phyloP scores from a whole-genome alignment of 2,888 invertebrate genomes.

The Stratiomys singularior region DNA sequence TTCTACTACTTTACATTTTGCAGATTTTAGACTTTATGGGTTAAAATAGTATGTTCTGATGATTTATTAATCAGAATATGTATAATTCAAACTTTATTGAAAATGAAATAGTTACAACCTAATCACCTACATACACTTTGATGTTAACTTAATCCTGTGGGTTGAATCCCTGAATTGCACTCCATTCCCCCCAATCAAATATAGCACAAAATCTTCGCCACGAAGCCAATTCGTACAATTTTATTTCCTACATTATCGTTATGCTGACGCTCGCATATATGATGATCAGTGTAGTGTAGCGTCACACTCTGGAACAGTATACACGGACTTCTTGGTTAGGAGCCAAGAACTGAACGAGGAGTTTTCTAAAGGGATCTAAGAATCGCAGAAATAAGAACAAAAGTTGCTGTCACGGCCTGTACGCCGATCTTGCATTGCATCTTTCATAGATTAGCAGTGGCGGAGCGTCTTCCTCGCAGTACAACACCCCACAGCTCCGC shows the following conservation, averaged over 20 bases:
- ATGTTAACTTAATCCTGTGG: too few relatives aligned
- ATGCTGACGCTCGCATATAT: not conserved
- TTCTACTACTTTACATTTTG: too few relatives aligned
- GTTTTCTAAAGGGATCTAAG: conserved; percentile 14
- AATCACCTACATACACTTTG: too few relatives aligned
- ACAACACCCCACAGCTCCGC: too few relatives aligned
- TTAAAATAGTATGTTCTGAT: too few relatives aligned
- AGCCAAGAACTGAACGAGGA: conserved; percentile 32
- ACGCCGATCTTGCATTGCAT: conserved; percentile 12
- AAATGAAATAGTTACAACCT: too few relatives aligned
- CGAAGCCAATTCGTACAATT: conserved; percentile 16
- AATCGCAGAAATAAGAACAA: not conserved
- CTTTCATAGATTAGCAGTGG: not conserved
- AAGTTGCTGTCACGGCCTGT: conserved; percentile 25
- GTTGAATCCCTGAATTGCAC: too few relatives aligned
- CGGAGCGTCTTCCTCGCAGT: not conserved
- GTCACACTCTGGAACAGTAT: not conserved
- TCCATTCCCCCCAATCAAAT: too few relatives aligned
- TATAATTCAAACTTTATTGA: too few relatives aligned
- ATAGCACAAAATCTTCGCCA: not conserved
- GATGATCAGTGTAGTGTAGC: conserved; percentile 38
- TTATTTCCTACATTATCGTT: conserved; percentile 26
- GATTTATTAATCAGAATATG: too few relatives aligned
- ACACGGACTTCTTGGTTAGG: not conserved
- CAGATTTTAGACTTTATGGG: too few relatives aligned